Conservation (phyloP, 2,888 invertebrate genomes). For the Leucoptera coffeella region DNA sequence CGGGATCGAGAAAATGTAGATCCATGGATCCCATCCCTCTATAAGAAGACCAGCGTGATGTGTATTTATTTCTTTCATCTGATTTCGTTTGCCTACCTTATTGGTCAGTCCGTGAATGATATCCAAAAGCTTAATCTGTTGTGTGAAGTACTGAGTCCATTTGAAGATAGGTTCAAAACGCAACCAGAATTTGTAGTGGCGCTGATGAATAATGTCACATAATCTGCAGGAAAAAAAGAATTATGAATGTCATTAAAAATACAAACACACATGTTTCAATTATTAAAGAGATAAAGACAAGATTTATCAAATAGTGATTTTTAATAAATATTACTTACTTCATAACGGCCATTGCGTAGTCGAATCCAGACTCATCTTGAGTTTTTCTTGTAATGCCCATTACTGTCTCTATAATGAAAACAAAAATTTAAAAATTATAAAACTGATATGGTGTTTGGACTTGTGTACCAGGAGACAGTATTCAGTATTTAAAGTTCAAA, state of each 20-base stretch:
- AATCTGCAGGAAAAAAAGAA: too few relatives aligned
- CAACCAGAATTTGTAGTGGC: slow-evolving; percentile 70
- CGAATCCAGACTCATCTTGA: slow-evolving; percentile 65
- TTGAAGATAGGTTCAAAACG: slow-evolving; percentile 67
- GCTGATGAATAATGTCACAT: slow-evolving; percentile 75
- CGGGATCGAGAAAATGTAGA: too few relatives aligned
- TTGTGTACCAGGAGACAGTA: too few relatives aligned
- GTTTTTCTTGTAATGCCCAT: slow-evolving; percentile 77
- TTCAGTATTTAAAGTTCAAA: too few relatives aligned
- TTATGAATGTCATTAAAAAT: too few relatives aligned
- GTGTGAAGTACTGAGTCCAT: slow-evolving; percentile 60
- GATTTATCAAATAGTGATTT: not conserved
- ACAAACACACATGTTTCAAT: too few relatives aligned
- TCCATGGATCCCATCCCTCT: too few relatives aligned
- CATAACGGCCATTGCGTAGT: slow-evolving; percentile 81
- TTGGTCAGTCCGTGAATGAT: slow-evolving; percentile 73
- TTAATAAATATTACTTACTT: slow-evolving; percentile 50
- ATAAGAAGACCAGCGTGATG: too few relatives aligned
- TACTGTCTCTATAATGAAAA: slow-evolving; percentile 60
- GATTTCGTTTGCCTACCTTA: too few relatives aligned
- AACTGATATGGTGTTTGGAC: too few relatives aligned
- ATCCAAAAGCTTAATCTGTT: slow-evolving; percentile 60
- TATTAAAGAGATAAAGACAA: not conserved
- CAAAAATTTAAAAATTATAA: not conserved
- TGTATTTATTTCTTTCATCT: too few relatives aligned